A percentile compares a stretch with the other conserved stretches of the same genome.
phyloP scores from a whole-genome alignment of 1,140 invertebrate genomes.

The Bactericera cockerelli region DNA sequence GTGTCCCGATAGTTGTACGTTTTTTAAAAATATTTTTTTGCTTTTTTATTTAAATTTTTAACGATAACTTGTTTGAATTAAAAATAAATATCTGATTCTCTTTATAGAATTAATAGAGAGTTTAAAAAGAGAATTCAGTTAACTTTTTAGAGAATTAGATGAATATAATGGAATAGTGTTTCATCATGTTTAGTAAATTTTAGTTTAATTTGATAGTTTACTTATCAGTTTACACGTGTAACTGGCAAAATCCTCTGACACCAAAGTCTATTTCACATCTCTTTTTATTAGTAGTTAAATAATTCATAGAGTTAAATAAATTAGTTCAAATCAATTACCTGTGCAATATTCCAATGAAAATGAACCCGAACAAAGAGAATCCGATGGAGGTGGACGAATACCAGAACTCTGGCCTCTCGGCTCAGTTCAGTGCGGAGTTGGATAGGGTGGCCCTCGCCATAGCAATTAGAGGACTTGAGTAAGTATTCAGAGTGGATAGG shows the following conservation, averaged over 20 bases:
- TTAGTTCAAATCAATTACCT: background rate
- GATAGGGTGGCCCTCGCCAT: conserved; percentile 2
- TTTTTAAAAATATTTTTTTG: background rate
- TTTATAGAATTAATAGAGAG: background rate
- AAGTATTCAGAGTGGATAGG: conserved; percentile 7
- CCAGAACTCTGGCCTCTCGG: background rate
- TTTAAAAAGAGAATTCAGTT: background rate
- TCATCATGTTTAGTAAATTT: too few species aligned
- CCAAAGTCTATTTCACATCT: background rate
- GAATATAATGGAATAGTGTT: background rate
- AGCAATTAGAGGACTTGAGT: background rate
- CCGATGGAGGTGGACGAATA: background rate
- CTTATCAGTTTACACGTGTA: background rate
- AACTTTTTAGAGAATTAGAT: background rate
- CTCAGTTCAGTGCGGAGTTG: background rate
- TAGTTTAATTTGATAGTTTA: conserved; percentile 2
- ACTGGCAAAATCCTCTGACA: background rate
- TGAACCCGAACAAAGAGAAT: background rate
- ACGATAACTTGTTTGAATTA: background rate
- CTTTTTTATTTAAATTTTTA: background rate
- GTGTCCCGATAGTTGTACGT: background rate
- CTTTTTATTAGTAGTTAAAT: background rate
- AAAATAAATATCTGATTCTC: background rate
- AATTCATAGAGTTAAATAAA: background rate
- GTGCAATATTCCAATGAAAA: background rate